These are phyloP conservation scores for Ferrisia virgata DNA, from an alignment of 2,888 invertebrate genomes.

Conservation along the genomic window DNA sequence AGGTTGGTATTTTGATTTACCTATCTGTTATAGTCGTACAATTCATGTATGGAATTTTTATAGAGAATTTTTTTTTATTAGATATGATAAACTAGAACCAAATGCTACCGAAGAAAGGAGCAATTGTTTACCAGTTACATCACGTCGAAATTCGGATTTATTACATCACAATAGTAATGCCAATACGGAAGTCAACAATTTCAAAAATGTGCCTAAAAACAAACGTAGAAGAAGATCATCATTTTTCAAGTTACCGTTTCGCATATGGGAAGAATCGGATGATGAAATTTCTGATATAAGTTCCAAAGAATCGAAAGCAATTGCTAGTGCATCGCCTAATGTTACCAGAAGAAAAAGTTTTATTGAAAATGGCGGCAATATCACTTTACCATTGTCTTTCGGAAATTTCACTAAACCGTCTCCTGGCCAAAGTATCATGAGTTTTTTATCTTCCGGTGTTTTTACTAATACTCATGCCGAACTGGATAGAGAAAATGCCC, in stretches of 20 bases:
- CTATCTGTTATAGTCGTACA: not conserved
- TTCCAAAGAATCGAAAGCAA: constrained; percentile 45
- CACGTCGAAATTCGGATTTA: not conserved
- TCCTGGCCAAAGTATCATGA: constrained; percentile 69
- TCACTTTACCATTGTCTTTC: constrained; percentile 61
- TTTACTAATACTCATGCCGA: constrained; percentile 70
- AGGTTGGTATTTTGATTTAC: not conserved
- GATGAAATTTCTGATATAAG: constrained; percentile 39
- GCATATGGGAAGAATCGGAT: constrained; percentile 47
- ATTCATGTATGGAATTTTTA: not conserved
- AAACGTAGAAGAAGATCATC: constrained; percentile 36
- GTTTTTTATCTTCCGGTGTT: constrained; percentile 69
- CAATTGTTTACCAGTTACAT: not conserved
- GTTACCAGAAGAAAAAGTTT: constrained; percentile 53
- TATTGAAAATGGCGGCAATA: constrained; percentile 61
- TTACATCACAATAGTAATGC: not conserved
- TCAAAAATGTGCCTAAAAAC: not conserved
- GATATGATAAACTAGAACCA: constrained; percentile 5
- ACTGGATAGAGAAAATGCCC: constrained; percentile 79
- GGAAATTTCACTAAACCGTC: constrained; percentile 62
- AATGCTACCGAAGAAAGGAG: not conserved
- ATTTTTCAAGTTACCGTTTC: constrained; percentile 43
- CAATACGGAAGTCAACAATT: not conserved
- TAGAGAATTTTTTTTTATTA: not conserved
- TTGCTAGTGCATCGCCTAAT: constrained; percentile 13